Evolutionary conservation across 2,113 vertebrate genomes (phyloP), one percentile per base, ranked within the genome.

Genomic region (Crypturellus undulatus): DNA sequence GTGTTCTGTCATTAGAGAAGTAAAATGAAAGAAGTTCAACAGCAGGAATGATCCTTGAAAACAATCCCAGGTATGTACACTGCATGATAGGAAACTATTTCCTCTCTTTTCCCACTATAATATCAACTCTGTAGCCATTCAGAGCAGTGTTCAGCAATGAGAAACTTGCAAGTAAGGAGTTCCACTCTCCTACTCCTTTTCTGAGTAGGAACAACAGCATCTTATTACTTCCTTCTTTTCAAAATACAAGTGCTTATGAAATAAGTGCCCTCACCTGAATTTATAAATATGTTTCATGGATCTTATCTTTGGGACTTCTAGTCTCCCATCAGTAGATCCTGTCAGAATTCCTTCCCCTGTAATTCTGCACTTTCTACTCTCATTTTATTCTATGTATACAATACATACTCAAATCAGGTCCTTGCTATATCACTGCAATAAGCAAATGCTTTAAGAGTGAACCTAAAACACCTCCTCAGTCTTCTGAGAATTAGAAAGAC

Each of bases 401-500:
- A 84, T 12, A 54, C 16, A 16, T 56, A 78, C 60, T 70, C 0
- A 0, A 81, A 84, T 60, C 60, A 87, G 58, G 67, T 10, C 20
- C 28, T 92, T 81, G 22, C 16, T 80, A 22, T 62, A 6, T 26
- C 38, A 84, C 14, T 87, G 11, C 34, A 92, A 70, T 56, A 86
- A 83, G 12, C 36, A 92, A 80, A 78, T 30, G 12, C 43, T 38
- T 88, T 90, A 30, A 58, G 77, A 91, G 73, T 78, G 93, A 94
- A 87, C 34, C 22, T 42, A 68, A 82, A 93, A 34, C 8, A 79
- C 49, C 43, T 38, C 54, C 83, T n/a, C 51, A 91, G 72, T 43
- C 62, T 58, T 84, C n/a, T 2, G 9, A 71, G 73, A 42, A 71
- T 81, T 76, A 93, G 47, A 90, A 52, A 81, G 10, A 87, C 38